Evolutionary conservation across 1,140 invertebrate species (phyloP).

Genomic region (Drepana arcuata): DNA sequence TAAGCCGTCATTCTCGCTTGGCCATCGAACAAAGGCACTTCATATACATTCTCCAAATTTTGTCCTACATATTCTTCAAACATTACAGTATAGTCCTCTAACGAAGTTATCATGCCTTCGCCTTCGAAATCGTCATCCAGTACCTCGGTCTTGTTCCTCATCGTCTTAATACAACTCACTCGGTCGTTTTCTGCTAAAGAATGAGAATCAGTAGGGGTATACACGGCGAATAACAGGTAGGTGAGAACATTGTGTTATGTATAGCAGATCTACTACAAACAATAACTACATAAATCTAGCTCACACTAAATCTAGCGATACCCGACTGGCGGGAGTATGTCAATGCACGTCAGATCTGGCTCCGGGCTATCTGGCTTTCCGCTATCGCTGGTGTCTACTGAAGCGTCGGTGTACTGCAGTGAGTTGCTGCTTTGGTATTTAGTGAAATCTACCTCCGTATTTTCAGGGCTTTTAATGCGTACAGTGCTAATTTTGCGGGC

Average conservation of each 20-base stretch:
- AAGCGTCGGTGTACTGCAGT: conserved; percentile 35
- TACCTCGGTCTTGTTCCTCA: too few species aligned
- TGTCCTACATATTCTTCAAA: conserved; percentile 52
- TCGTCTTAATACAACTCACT: conserved; percentile 23
- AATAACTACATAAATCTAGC: conserved; percentile 15
- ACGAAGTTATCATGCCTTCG: too few species aligned
- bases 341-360: conserved; percentile 45
- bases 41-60: conserved; percentile 34
- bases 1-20: conserved; percentile 41
- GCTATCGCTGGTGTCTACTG: conserved; percentile 59
- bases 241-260: too few species aligned
- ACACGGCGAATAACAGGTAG: conserved; percentile 60
- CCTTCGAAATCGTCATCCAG: conserved; percentile 22
- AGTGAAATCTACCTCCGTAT: conserved; percentile 11
- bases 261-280: too few species aligned
- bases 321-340: conserved; percentile 52
- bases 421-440: conserved; percentile 29
- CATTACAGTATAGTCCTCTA: too few species aligned
- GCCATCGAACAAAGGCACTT: conserved; percentile 53
- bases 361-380: conserved; percentile 59
- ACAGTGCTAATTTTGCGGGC: conserved; percentile 2
- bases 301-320: conserved; percentile 54
- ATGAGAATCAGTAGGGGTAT: conserved; percentile 24
- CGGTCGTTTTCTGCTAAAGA: conserved; percentile 16
- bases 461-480: conserved; percentile 1